Evolutionary conservation across 2,797 vertebrate genomes (phyloP).

Genomic region (Lepilemur septentrionalis): DNA sequence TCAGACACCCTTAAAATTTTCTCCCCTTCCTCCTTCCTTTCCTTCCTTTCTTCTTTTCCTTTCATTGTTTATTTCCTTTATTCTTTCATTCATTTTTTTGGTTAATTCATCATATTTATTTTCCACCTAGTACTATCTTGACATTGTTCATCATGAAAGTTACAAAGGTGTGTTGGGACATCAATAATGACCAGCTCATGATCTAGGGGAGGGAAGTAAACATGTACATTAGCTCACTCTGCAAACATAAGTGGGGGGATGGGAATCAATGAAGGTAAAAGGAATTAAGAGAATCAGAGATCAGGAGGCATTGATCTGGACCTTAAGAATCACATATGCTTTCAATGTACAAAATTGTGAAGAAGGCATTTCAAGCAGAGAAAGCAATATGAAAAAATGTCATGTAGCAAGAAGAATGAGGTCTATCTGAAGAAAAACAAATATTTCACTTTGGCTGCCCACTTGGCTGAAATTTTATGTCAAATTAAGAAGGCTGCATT

Average conservation of each 20-base stretch:
- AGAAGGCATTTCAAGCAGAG: not conserved
- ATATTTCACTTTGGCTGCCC: not conserved
- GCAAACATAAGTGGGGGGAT: not conserved
- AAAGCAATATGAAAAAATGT: not conserved
- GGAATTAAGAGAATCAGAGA: not conserved
- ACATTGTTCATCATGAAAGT: not conserved
- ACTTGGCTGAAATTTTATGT: not conserved
- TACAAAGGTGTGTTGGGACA: rapidly evolving
- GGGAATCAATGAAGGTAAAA: not conserved
- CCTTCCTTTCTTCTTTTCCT: too few species aligned
- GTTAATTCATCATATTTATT: not conserved
- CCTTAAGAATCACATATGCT: not conserved
- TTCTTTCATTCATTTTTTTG: not conserved
- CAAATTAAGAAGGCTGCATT: not conserved
- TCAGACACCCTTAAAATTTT: not conserved
- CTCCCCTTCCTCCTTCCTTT: not conserved
- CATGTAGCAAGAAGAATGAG: not conserved
- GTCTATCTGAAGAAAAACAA: not conserved
- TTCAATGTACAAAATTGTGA: not conserved
- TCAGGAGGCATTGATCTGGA: not conserved
- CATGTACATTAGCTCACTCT: not conserved
- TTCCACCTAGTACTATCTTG: not conserved
- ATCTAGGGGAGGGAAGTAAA: not conserved
- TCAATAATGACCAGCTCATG: not conserved
- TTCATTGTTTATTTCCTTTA: not conserved